Evolutionary conservation across 2,797 vertebrate genomes (phyloP).

Genomic region (Sciurus vulgaris): DNA sequence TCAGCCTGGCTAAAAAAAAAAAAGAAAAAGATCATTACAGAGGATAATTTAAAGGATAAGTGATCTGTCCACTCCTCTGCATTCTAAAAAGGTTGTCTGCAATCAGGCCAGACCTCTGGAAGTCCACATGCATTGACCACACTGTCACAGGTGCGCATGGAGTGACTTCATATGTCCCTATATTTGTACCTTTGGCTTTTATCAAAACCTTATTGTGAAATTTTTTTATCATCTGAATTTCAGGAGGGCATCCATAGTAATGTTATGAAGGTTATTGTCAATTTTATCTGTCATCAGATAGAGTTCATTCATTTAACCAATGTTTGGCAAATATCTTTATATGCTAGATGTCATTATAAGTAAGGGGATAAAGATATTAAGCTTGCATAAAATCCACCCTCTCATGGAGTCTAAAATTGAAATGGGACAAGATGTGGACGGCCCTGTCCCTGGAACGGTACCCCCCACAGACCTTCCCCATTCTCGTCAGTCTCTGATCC

Average conservation of each 20-base stretch:
- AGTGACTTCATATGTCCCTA: neutral
- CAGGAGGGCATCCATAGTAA: neutral
- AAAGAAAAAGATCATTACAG: neutral
- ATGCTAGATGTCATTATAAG: neutral
- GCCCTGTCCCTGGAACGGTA: neutral
- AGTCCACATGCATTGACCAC: neutral
- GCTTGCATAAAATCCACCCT: neutral
- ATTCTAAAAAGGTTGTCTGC: neutral
- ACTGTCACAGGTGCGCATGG: neutral
- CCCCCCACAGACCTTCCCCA: neutral
- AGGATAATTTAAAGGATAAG: constrained; percentile 49
- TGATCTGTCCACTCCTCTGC: neutral
- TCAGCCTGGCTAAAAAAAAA: neutral
- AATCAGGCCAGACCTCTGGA: neutral
- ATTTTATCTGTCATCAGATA: neutral
- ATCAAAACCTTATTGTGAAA: neutral
- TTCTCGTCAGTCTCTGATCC: neutral
- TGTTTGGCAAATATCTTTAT: neutral
- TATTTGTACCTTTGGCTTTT: neutral
- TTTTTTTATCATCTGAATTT: constrained; percentile 27
- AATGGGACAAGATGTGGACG: neutral
- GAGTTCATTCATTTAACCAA: neutral
- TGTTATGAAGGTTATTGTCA: neutral
- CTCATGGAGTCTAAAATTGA: neutral
- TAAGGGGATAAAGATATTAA: neutral